phyloP scores from a whole-genome alignment of 2,888 invertebrate species.

The Tridacna crocea region DNA sequence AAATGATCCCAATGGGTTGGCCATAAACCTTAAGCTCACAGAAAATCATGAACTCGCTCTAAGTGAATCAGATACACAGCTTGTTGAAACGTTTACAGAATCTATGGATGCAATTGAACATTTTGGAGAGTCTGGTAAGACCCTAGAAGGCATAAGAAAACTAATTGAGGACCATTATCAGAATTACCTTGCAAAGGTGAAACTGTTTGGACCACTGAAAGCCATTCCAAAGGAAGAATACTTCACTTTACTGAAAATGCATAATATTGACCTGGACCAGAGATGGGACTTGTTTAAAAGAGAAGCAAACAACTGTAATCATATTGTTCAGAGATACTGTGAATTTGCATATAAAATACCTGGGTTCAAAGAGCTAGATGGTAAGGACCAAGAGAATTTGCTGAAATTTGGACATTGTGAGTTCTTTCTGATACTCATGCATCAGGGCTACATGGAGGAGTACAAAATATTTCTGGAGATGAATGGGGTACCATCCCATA shows the following conservation, averaged over 20 bases:
- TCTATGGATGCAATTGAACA: slow-evolving; percentile 55
- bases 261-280: slow-evolving; percentile 59
- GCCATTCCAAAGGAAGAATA: slow-evolving; percentile 62
- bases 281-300: slow-evolving; percentile 55
- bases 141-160: slow-evolving; percentile 42
- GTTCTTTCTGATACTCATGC: slow-evolving; percentile 56
- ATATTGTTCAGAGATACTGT: slow-evolving; percentile 53
- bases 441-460: slow-evolving; percentile 55
- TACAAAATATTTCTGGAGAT: slow-evolving; percentile 54
- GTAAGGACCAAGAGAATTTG: slow-evolving; percentile 52
- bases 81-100: slow-evolving; percentile 29
- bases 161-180: slow-evolving; percentile 59
- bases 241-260: slow-evolving; percentile 54
- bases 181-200: slow-evolving; percentile 49
- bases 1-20: not conserved
- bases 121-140: slow-evolving; percentile 49
- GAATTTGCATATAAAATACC: slow-evolving; percentile 59
- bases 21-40: not conserved
- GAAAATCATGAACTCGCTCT: not conserved
- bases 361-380: slow-evolving; percentile 44
- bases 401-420: slow-evolving; percentile 61
- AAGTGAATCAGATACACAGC: slow-evolving; percentile 25
- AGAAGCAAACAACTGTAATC: slow-evolving; percentile 52
- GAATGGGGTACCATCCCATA: slow-evolving; percentile 58
- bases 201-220: slow-evolving; percentile 58